These are phyloP conservation scores for Martes martes DNA, from an alignment of 2,113 vertebrate genomes.

Conservation along the genomic window DNA sequence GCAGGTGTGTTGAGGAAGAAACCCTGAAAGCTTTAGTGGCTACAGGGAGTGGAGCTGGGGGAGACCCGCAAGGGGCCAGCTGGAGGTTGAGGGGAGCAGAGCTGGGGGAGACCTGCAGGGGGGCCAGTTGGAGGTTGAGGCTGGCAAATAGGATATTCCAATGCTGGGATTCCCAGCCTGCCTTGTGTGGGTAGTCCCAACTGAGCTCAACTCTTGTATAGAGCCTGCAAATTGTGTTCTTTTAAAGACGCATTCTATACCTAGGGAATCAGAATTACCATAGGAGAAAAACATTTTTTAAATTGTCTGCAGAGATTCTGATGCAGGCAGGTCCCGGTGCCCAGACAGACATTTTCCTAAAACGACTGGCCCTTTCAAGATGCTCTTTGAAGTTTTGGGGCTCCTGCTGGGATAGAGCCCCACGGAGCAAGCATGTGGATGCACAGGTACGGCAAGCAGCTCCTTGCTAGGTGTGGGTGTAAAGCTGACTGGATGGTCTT, in stretches of 20 bases:
- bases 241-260: neutral
- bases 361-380: neutral
- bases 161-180: neutral
- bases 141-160: neutral
- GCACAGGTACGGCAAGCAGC: rapidly evolving
- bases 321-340: neutral
- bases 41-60: neutral
- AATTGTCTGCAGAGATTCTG: neutral
- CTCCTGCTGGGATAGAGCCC: neutral
- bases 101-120: no score
- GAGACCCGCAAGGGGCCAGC: no score
- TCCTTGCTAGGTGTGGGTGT: no score
- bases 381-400: neutral
- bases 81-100: neutral
- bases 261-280: neutral
- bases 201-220: neutral
- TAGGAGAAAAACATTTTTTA: neutral
- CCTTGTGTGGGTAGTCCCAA: neutral
- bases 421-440: rapidly evolving
- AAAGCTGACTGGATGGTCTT: neutral
- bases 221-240: neutral
- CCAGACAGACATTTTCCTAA: neutral
- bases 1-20: constrained; percentile 29
- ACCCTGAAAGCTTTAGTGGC: neutral
- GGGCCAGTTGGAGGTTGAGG: neutral